Evolutionary conservation across 2,888 invertebrate species (phyloP).

Genomic region (Physocephala rufipes): DNA sequence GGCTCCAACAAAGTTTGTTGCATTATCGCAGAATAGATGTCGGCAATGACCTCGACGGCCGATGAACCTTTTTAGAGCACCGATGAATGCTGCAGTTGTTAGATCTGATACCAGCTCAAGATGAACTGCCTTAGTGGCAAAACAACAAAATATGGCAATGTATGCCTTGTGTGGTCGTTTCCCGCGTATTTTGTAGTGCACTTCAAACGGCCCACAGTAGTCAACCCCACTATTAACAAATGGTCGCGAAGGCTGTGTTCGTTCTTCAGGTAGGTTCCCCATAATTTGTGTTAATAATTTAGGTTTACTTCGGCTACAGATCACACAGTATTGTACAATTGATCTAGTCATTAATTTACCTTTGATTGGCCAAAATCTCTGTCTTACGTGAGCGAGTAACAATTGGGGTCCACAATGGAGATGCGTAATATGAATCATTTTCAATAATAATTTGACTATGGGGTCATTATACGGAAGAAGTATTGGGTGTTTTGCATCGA

Average conservation of each 20-base stretch:
- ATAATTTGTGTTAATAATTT: neutral
- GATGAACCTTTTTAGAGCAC: slow-evolving; percentile 33
- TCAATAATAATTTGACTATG: neutral
- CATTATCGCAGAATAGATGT: neutral
- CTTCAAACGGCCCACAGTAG: slow-evolving; percentile 3
- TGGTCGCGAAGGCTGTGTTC: neutral
- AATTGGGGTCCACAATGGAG: slow-evolving; percentile 5
- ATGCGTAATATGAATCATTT: neutral
- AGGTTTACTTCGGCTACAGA: neutral
- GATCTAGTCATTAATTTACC: slow-evolving; percentile 4
- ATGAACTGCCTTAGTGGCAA: slow-evolving; percentile 22
- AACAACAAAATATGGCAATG: slow-evolving; percentile 1
- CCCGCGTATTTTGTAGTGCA: too few species aligned
- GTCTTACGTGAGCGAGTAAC: slow-evolving; percentile 6
- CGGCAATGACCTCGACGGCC: slow-evolving; percentile 22
- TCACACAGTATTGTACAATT: too few species aligned
- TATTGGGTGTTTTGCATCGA: neutral
- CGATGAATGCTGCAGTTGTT: slow-evolving; percentile 37
- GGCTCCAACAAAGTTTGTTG: slow-evolving; percentile 4
- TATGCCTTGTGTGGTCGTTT: slow-evolving; percentile 38
- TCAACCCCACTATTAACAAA: slow-evolving; percentile 7
- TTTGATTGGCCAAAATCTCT: slow-evolving; percentile 12
- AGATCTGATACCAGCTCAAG: slow-evolving; percentile 36
- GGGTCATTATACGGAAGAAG: neutral
- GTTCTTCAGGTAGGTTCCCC: slow-evolving; percentile 10